A percentile compares a stretch with the other conserved stretches of the same genome.
These are phyloP conservation scores for Monochamus saltuarius DNA, from an alignment of 1,140 invertebrate genomes.

Conservation along the genomic window DNA sequence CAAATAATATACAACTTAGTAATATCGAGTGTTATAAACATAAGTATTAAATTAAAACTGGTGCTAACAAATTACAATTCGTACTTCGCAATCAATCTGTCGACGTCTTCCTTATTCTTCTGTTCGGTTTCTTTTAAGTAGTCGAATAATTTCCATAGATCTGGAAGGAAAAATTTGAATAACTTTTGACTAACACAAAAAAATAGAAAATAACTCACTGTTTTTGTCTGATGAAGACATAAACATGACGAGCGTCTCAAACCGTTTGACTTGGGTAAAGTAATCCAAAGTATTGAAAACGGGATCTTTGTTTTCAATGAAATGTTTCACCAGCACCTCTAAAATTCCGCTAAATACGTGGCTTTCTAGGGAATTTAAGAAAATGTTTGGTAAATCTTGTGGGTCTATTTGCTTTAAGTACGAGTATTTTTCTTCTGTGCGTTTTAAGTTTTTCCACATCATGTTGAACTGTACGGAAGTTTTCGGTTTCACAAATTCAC, in stretches of 20 bases:
- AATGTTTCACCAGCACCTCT: constrained; percentile 33
- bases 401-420: constrained; percentile 41
- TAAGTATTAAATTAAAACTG: too few species aligned
- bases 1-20: too few species aligned
- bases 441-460: constrained; percentile 37
- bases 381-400: constrained; percentile 37
- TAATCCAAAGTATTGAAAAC: constrained; percentile 34
- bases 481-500: constrained; percentile 31
- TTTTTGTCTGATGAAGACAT: constrained; percentile 41
- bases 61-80: constrained; percentile 24
- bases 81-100: constrained; percentile 34
- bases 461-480: constrained; percentile 43
- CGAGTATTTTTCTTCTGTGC: constrained; percentile 27
- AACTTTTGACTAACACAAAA: neutral
- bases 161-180: constrained; percentile 33
- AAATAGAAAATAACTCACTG: constrained; percentile 32
- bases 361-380: constrained; percentile 42
- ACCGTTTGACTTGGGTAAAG: constrained; percentile 40
- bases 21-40: too few species aligned
- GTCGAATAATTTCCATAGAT: constrained; percentile 36
- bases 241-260: constrained; percentile 42
- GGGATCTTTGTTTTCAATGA: constrained; percentile 29
- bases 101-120: constrained; percentile 26
- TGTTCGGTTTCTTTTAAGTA: constrained; percentile 29
- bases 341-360: constrained; percentile 42